phyloP scores from a whole-genome alignment of 2,797 vertebrate genomes.

The Euphonia xanthogaster region DNA sequence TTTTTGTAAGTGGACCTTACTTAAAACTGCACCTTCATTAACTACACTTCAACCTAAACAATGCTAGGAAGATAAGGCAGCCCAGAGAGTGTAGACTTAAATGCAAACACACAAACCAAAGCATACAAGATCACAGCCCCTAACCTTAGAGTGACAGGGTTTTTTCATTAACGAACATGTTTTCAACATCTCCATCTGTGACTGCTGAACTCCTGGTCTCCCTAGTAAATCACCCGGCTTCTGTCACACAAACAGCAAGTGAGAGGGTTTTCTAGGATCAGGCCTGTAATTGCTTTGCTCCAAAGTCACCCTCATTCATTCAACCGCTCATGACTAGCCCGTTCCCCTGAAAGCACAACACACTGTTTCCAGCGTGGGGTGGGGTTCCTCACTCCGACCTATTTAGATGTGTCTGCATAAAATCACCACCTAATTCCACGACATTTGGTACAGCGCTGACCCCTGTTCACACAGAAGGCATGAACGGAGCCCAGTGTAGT shows the following conservation, averaged over 20 bases:
- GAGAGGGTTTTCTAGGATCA: neutral
- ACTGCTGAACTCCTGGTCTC: neutral
- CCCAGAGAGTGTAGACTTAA: neutral
- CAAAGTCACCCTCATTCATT: neutral
- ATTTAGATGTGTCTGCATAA: neutral
- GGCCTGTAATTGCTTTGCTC: neutral
- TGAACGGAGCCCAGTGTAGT: neutral
- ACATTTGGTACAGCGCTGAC: neutral
- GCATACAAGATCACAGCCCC: neutral
- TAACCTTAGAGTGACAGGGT: accelerated
- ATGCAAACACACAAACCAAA: neutral
- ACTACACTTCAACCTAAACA: neutral
- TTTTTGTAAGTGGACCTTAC: neutral
- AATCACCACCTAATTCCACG: neutral
- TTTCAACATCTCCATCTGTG: neutral
- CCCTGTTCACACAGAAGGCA: neutral
- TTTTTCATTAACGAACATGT: neutral
- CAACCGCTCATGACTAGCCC: neutral
- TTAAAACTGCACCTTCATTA: neutral
- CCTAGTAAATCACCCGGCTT: neutral
- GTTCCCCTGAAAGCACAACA: neutral
- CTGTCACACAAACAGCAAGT: neutral
- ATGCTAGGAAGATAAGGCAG: neutral
- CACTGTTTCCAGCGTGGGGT: neutral
- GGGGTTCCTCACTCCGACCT: neutral